Conservation (phyloP, 2,888 invertebrate genomes). For the Meteorus cinctellus region DNA sequence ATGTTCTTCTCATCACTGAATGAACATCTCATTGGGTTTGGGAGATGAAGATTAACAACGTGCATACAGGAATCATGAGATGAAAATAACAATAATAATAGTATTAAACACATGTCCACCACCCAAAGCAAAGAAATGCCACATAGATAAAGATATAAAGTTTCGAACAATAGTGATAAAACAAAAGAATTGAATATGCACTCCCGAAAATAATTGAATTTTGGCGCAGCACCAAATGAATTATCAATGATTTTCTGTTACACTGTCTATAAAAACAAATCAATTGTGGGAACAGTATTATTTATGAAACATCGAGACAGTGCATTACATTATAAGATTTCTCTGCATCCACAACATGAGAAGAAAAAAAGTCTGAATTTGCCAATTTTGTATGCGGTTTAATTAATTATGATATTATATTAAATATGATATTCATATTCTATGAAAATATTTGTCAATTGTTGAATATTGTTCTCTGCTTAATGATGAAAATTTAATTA, state of each 20-base stretch:
- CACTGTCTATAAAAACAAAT: no score
- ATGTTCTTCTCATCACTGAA: neutral
- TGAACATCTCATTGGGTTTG: constrained; percentile 6
- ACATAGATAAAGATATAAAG: neutral
- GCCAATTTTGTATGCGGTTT: no score
- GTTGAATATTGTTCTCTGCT: neutral
- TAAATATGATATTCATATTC: no score
- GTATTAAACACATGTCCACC: neutral
- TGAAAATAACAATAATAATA: neutral
- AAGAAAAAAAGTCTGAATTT: no score
- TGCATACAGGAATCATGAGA: constrained; percentile 3
- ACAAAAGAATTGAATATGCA: neutral
- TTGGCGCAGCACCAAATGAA: neutral
- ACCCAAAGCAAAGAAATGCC: neutral
- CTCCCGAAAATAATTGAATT: neutral
- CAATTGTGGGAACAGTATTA: no score
- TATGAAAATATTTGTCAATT: neutral
- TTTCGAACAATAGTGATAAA: neutral
- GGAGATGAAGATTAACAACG: constrained; percentile 8
- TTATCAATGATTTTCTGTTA: no score
- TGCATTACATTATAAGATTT: no score
- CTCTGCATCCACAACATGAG: no score
- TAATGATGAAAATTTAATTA: neutral
- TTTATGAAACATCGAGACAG: no score
- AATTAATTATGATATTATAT: no score